These are phyloP conservation scores for Zaprionus ghesquierei DNA, from an alignment of 1,140 invertebrate species.

Conservation along the genomic window DNA sequence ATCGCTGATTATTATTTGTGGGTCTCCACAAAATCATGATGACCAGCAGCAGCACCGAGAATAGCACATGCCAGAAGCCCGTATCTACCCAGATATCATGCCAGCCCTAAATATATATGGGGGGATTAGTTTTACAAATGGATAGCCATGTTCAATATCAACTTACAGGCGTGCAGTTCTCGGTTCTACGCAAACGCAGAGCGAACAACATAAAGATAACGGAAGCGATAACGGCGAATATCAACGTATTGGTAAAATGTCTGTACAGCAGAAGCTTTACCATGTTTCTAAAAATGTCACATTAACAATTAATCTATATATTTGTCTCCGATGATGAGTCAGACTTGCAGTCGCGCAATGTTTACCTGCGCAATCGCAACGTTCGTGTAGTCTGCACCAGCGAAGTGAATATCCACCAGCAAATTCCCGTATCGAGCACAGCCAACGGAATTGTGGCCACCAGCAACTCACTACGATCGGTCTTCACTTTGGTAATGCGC, in stretches of 20 bases:
- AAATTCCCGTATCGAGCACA: constrained; percentile 88
- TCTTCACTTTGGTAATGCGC: constrained; percentile 88
- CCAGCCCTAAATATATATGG: constrained; percentile 87
- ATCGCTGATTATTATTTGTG: constrained; percentile 96
- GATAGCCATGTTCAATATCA: neutral
- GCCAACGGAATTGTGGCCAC: constrained; percentile 90
- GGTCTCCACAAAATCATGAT: constrained; percentile 98
- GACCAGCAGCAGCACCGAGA: constrained; percentile 92
- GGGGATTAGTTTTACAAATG: neutral
- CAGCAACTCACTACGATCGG: constrained; percentile 87
- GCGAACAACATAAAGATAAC: constrained; percentile 96
- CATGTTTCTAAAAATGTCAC: constrained; percentile 87
- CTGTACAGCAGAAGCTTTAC: constrained; percentile 95
- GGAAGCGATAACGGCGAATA: constrained; percentile 94
- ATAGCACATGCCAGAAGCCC: constrained; percentile 96
- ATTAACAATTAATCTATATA: neutral
- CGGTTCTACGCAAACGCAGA: constrained; percentile 89
- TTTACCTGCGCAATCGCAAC: constrained; percentile 88
- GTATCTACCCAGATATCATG: constrained; percentile 96
- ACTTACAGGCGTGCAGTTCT: constrained; percentile 88
- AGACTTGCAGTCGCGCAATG: neutral
- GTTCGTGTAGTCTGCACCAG: constrained; percentile 94
- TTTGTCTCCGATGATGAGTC: neutral
- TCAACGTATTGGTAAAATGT: constrained; percentile 96
- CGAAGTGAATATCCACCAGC: constrained; percentile 94